phyloP scores from a whole-genome alignment of 2,888 invertebrate genomes.

The Nomada fabriciana region DNA sequence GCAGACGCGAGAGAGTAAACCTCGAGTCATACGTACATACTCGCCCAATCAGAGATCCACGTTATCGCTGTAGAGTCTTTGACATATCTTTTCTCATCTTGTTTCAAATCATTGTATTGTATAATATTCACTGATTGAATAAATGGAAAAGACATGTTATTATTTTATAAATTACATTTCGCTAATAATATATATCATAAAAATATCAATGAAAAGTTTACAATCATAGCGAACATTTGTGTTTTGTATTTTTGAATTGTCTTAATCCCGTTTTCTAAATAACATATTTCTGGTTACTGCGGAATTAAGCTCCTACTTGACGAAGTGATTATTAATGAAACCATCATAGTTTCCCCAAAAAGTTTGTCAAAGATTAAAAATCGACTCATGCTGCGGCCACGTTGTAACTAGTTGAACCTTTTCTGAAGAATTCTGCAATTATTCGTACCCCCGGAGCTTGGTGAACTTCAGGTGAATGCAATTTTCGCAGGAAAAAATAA shows the following conservation, averaged over 20 bases:
- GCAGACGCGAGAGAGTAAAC: conserved; percentile 25
- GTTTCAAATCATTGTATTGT: not conserved
- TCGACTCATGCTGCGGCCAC: conserved; percentile 33
- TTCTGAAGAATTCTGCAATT: conserved; percentile 38
- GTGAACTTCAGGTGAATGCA: conserved; percentile 29
- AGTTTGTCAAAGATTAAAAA: conserved; percentile 32
- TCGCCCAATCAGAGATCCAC: not conserved
- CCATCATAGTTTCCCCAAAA: not conserved
- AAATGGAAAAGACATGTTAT: too few relatives aligned
- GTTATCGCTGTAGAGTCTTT: not conserved
- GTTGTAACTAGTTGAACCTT: conserved; percentile 67
- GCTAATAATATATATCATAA: too few relatives aligned
- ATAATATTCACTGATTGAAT: not conserved
- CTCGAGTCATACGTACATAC: not conserved
- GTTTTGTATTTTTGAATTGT: too few relatives aligned
- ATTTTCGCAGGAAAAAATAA: conserved; percentile 37
- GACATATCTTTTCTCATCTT: not conserved
- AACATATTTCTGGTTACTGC: too few relatives aligned
- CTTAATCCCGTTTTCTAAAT: too few relatives aligned
- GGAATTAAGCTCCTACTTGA: too few relatives aligned
- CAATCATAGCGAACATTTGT: too few relatives aligned
- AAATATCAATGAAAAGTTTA: too few relatives aligned
- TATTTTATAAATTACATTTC: too few relatives aligned
- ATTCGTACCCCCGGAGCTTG: conserved; percentile 54
- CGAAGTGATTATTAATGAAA: too few relatives aligned